A percentile compares a stretch with the other conserved stretches of the same genome.
Evolutionary conservation across 2,888 invertebrate species (phyloP).

Genomic region (Amblyjoppa fuscipennis): DNA sequence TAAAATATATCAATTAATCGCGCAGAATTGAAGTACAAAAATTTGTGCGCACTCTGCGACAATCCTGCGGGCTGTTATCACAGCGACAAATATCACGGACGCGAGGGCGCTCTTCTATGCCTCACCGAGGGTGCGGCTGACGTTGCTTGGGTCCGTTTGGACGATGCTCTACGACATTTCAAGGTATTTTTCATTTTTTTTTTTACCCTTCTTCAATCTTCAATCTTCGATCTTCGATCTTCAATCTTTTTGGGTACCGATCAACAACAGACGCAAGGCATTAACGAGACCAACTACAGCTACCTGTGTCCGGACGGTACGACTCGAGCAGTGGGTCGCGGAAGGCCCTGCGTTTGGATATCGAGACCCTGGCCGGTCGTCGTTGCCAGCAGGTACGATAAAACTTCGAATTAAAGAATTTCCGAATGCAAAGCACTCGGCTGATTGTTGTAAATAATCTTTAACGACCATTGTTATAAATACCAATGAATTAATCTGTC

Average conservation of each 20-base stretch:
- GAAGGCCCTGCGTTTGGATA: conserved; percentile 92
- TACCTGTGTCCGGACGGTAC: conserved; percentile 92
- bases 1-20: conserved; percentile 4
- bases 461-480: too few species aligned
- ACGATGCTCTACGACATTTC: conserved; percentile 89
- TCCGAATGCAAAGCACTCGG: neutral
- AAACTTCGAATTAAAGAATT: neutral
- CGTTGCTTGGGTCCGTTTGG: conserved; percentile 92
- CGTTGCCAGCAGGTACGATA: conserved; percentile 88
- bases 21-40: conserved; percentile 88
- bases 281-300: conserved; percentile 86
- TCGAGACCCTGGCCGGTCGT: conserved; percentile 92
- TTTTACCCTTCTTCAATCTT: neutral
- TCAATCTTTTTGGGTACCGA: neutral
- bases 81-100: conserved; percentile 93
- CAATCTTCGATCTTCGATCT: conserved; percentile 14
- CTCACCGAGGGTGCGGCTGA: conserved; percentile 92
- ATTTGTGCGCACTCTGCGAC: conserved; percentile 91
- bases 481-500: neutral
- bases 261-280: conserved; percentile 47
- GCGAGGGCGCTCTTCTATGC: conserved; percentile 92
- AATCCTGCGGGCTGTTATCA: conserved; percentile 87
- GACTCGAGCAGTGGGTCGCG: conserved; percentile 86
- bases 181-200: conserved; percentile 86
- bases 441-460: too few species aligned